Percentiles rank a stretch among this genome's conserved stretches.
phyloP scores from a whole-genome alignment of 2,113 vertebrate genomes.

The Dissostichus mawsoni region DNA sequence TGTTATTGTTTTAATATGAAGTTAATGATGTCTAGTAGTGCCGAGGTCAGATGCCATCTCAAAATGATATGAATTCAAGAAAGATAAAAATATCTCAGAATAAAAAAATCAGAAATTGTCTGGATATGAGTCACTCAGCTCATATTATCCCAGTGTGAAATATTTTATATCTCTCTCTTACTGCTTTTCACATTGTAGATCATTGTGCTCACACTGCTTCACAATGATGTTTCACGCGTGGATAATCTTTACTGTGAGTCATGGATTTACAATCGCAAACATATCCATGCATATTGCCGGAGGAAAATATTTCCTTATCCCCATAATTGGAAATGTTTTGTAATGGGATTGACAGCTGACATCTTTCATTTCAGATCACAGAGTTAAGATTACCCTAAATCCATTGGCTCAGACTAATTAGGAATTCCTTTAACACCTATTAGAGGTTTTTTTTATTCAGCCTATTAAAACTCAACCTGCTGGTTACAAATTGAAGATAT shows the following conservation, averaged over 20 bases:
- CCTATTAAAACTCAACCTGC: not conserved
- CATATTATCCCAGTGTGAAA: slow-evolving; percentile 23
- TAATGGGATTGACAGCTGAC: slow-evolving; percentile 15
- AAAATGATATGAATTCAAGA: slow-evolving; percentile 16
- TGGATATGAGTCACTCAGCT: slow-evolving; percentile 30
- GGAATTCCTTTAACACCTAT: not conserved
- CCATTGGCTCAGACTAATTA: not conserved
- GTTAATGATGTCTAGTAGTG: slow-evolving; percentile 53
- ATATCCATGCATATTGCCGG: not conserved
- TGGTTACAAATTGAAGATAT: not conserved
- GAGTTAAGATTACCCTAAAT: not conserved
- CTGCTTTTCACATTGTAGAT: slow-evolving; percentile 33
- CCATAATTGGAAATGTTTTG: slow-evolving; percentile 28
- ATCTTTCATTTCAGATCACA: slow-evolving; percentile 1
- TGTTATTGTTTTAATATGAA: slow-evolving; percentile 50
- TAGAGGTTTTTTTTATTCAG: not conserved
- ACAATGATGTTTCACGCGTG: slow-evolving; percentile 22
- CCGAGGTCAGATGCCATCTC: slow-evolving; percentile 24
- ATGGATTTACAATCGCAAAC: slow-evolving; percentile 21
- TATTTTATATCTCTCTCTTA: slow-evolving; percentile 2
- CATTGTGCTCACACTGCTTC: slow-evolving; percentile 12
- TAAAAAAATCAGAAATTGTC: slow-evolving; percentile 9
- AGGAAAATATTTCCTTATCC: slow-evolving; percentile 11
- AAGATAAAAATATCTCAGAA: not conserved
- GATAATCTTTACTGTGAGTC: slow-evolving; percentile 17